Conservation (phyloP, 2,888 invertebrate species). For the Yponomeuta plumbellus region DNA sequence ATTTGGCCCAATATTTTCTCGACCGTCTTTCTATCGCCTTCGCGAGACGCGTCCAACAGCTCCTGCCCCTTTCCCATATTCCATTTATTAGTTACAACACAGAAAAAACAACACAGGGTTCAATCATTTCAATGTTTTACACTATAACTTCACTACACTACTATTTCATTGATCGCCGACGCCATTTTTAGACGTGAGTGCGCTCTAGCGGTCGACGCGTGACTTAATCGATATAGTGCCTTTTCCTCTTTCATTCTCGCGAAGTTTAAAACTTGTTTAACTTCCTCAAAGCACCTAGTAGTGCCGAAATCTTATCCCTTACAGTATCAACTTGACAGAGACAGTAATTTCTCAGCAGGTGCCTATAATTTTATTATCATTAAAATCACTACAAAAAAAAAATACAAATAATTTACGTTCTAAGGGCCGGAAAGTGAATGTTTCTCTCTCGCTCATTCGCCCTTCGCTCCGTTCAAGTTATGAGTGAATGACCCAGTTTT, state of each 20-base stretch:
- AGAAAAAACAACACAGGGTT: slow-evolving; percentile 69
- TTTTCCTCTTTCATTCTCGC: slow-evolving; percentile 10
- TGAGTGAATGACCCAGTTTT: not conserved
- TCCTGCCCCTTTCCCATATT: slow-evolving; percentile 98
- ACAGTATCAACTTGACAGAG: too few species aligned
- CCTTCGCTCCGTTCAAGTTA: not conserved
- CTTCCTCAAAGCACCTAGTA: not conserved
- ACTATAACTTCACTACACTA: slow-evolving; percentile 72
- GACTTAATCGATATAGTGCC: slow-evolving; percentile 53
- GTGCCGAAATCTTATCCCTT: too few species aligned
- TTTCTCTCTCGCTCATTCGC: slow-evolving; percentile 8
- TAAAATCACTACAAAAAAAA: not conserved
- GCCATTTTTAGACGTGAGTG: slow-evolving; percentile 81
- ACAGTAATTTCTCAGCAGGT: too few species aligned
- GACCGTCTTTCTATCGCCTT: slow-evolving; percentile 91
- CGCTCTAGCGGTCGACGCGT: slow-evolving; percentile 63
- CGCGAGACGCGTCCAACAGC: slow-evolving; percentile 95
- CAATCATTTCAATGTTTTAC: slow-evolving; percentile 66
- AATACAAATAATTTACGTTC: not conserved
- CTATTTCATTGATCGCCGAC: slow-evolving; percentile 85
- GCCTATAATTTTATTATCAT: not conserved
- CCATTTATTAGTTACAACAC: slow-evolving; percentile 62
- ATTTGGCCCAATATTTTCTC: slow-evolving; percentile 93
- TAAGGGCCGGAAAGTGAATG: slow-evolving; percentile 5
- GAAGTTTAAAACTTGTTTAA: slow-evolving; percentile 5